These are phyloP conservation scores for Blastobasis lacticolella DNA, from an alignment of 2,888 invertebrate species.

Conservation along the genomic window DNA sequence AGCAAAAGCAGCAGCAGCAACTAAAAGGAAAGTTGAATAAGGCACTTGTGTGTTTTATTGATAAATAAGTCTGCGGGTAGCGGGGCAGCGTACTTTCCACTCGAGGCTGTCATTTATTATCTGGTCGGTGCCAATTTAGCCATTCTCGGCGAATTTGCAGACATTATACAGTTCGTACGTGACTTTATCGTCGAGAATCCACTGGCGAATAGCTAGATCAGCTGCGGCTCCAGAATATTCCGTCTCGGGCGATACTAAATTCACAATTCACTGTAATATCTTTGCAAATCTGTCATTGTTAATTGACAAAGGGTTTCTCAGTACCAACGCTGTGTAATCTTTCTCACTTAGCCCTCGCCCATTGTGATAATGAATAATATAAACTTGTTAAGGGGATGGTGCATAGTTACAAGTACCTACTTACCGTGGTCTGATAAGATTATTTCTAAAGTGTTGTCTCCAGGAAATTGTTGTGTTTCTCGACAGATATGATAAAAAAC, in stretches of 20 bases:
- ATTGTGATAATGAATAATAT: conserved; percentile 7
- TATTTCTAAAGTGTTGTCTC: no score
- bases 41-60: conserved; percentile 11
- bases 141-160: conserved; percentile 39
- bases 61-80: conserved; percentile 37
- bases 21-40: conserved; percentile 16
- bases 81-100: conserved; percentile 36
- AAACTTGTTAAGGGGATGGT: no score
- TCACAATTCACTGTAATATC: conserved; percentile 14
- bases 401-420: conserved; percentile 1
- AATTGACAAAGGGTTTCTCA: neutral
- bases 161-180: conserved; percentile 49
- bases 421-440: neutral
- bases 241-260: conserved; percentile 22
- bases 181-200: conserved; percentile 38
- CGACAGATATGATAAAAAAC: no score
- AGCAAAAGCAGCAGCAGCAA: neutral
- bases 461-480: no score
- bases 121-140: conserved; percentile 45
- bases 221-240: conserved; percentile 32
- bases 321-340: neutral
- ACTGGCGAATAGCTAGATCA: conserved; percentile 26
- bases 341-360: conserved; percentile 11
- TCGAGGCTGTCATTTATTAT: conserved; percentile 36
- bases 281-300: neutral